A percentile compares a stretch with the other conserved stretches of the same genome.
Evolutionary conservation across 2,113 vertebrate genomes (phyloP).

Genomic region (Scytalopus superciliaris): DNA sequence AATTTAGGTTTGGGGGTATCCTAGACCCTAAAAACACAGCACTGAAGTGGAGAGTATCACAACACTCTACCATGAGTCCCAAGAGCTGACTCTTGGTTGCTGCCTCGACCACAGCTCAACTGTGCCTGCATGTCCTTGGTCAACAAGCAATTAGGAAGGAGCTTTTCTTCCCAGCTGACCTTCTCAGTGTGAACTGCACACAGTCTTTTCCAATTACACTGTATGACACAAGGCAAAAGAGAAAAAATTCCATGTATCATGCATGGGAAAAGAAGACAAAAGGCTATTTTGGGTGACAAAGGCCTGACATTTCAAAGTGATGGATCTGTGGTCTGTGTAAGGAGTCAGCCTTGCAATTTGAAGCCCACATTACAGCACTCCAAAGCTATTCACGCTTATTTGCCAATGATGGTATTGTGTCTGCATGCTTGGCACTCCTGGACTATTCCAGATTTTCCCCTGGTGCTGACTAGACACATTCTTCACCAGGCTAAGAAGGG

Average conservation of each 20-base stretch:
- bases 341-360: conserved; percentile 15
- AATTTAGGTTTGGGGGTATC: not conserved
- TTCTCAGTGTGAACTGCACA: not conserved
- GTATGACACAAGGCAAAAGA: not conserved
- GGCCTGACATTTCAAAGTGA: conserved; percentile 46
- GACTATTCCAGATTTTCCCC: conserved; percentile 36
- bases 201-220: not conserved
- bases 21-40: not conserved
- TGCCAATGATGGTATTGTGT: not conserved
- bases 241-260: not conserved
- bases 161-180: not conserved
- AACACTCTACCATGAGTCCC: not conserved
- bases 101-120: not conserved
- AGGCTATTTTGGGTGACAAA: conserved; percentile 33
- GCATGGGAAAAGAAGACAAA: conserved; percentile 3
- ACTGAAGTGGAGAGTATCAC: not conserved
- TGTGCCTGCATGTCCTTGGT: not conserved
- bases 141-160: not conserved
- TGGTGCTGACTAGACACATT: conserved; percentile 19
- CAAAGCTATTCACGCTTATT: not conserved
- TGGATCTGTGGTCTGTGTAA: conserved; percentile 36
- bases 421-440: conserved; percentile 3
- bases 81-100: not conserved
- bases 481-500: not conserved
- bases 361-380: conserved; percentile 26